Evolutionary conservation across 2,888 invertebrate genomes (phyloP).

Genomic region (Timema cristinae): DNA sequence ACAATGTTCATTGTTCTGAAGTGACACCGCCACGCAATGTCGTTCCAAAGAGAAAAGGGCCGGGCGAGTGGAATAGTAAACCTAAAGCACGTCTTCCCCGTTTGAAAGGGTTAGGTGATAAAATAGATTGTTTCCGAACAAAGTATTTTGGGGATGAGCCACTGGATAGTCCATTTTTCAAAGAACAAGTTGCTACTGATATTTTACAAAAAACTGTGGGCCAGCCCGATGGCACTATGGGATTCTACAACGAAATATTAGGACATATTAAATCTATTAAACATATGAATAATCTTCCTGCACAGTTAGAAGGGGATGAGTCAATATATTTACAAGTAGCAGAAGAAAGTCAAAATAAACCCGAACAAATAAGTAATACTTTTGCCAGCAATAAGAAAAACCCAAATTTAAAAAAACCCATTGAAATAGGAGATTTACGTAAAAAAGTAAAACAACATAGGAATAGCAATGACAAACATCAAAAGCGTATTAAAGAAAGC

Average conservation of each 20-base stretch:
- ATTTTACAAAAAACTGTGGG: not conserved
- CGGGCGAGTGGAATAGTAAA: slow-evolving; percentile 37
- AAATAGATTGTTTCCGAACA: slow-evolving; percentile 59
- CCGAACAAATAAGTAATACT: not conserved
- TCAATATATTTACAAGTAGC: no score
- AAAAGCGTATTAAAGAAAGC: no score
- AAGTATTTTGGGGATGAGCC: slow-evolving; percentile 74
- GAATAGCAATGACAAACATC: no score
- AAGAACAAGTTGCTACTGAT: slow-evolving; percentile 38
- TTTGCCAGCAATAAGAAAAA: not conserved
- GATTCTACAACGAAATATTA: slow-evolving; percentile 18
- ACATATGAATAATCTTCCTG: slow-evolving; percentile 5
- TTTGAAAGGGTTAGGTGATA: slow-evolving; percentile 62
- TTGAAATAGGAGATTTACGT: no score
- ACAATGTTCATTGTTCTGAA: slow-evolving; percentile 44
- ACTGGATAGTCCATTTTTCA: slow-evolving; percentile 68
- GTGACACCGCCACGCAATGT: slow-evolving; percentile 39
- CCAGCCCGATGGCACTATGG: slow-evolving; percentile 4
- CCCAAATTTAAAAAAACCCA: no score
- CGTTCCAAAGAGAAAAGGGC: slow-evolving; percentile 38
- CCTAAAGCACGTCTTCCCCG: slow-evolving; percentile 43
- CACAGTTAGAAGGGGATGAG: not conserved
- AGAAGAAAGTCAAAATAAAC: no score
- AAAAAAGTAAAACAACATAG: no score
- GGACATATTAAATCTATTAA: slow-evolving; percentile 10